These are phyloP conservation scores for Nasonia giraulti DNA, from an alignment of 1,140 invertebrate genomes.

Conservation along the genomic window DNA sequence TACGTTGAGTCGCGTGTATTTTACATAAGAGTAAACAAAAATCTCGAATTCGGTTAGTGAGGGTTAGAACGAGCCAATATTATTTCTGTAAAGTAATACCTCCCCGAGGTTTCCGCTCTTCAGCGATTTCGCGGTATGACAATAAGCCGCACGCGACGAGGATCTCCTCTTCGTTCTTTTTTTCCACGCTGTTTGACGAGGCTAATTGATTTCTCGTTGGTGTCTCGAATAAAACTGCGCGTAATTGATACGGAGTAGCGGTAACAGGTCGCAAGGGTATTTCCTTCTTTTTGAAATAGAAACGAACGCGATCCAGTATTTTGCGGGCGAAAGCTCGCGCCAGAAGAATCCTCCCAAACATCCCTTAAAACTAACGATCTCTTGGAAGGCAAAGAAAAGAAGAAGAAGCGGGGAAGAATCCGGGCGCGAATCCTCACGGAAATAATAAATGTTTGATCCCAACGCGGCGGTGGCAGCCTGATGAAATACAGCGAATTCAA, in stretches of 20 bases:
- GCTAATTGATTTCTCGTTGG: not conserved
- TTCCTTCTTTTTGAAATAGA: not conserved
- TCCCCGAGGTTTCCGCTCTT: conserved; percentile 19
- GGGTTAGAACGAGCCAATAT: conserved; percentile 29
- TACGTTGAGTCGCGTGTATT: conserved; percentile 37
- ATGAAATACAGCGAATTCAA: conserved; percentile 46
- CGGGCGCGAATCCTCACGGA: not conserved
- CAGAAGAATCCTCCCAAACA: not conserved
- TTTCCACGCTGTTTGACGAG: not conserved
- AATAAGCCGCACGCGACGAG: not conserved
- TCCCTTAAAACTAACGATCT: not conserved
- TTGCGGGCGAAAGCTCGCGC: no score
- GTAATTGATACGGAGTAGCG: not conserved
- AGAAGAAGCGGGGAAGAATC: not conserved
- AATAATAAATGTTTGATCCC: conserved; percentile 35
- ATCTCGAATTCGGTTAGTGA: not conserved
- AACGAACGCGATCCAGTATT: not conserved
- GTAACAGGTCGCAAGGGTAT: no score
- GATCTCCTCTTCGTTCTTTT: not conserved
- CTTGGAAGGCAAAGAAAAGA: not conserved
- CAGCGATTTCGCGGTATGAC: not conserved
- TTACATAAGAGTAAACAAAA: conserved; percentile 42
- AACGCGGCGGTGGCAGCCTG: not conserved
- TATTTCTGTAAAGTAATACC: conserved; percentile 45
- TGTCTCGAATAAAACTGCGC: not conserved